Conservation (phyloP, 2,797 vertebrate genomes). For the Crocidura indochinensis region DNA sequence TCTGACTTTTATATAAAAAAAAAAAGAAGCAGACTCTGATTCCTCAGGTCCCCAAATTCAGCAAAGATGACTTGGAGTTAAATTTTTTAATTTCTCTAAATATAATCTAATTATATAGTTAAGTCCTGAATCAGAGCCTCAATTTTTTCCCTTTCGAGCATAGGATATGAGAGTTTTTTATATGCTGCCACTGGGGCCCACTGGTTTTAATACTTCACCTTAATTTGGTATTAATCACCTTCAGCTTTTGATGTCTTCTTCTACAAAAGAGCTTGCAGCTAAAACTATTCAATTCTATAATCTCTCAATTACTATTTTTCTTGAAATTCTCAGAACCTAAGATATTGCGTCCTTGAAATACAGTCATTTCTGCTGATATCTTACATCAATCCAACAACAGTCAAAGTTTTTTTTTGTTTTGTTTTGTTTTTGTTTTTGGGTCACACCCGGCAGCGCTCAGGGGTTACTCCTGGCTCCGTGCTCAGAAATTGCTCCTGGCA, state of each 20-base stretch:
- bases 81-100: not conserved
- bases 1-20: too few relatives aligned
- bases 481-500: too few relatives aligned
- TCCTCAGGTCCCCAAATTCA: not conserved
- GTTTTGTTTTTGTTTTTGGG: too few relatives aligned
- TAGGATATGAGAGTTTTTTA: not conserved
- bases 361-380: slow-evolving; percentile 34
- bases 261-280: slow-evolving; percentile 14
- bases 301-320: slow-evolving; percentile 42
- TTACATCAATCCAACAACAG: slow-evolving; percentile 48
- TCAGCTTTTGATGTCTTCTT: slow-evolving; percentile 46
- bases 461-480: too few relatives aligned
- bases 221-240: slow-evolving; percentile 62
- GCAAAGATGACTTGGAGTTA: slow-evolving; percentile 10
- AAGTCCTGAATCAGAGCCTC: slow-evolving; percentile 41
- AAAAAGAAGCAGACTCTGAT: not conserved
- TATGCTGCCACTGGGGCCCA: not conserved
- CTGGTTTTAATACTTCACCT: slow-evolving; percentile 40
- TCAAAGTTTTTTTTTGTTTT: slow-evolving; percentile 30
- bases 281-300: slow-evolving; percentile 22
- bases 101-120: not conserved
- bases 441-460: too few relatives aligned
- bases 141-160: slow-evolving; percentile 16
- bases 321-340: slow-evolving; percentile 15
- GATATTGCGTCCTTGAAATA: not conserved